Conservation (phyloP, 1,140 invertebrate species). For the Melitaea cinxia region DNA sequence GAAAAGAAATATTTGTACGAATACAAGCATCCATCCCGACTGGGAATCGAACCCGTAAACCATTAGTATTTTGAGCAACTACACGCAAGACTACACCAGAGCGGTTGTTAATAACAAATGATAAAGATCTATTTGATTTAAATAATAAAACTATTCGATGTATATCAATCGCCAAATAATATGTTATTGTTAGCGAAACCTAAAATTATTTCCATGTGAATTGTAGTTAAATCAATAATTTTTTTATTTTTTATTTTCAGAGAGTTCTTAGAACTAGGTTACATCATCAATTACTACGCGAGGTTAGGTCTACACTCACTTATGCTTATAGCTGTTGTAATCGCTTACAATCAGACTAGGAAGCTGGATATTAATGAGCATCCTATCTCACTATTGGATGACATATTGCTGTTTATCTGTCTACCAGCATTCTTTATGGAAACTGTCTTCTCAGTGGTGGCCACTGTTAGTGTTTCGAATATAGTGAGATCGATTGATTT, state of each 20-base stretch:
- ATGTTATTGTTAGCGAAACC: too few species aligned
- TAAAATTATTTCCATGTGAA: too few species aligned
- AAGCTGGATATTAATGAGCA: constrained; percentile 85
- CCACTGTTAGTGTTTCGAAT: constrained; percentile 82
- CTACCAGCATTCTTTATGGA: constrained; percentile 88
- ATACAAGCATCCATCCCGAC: too few species aligned
- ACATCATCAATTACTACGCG: constrained; percentile 75
- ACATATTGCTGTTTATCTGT: constrained; percentile 87
- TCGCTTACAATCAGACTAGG: constrained; percentile 83
- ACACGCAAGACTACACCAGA: too few species aligned
- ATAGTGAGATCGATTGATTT: constrained; percentile 80
- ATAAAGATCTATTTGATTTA: too few species aligned
- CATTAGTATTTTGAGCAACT: too few species aligned
- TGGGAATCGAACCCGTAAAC: too few species aligned
- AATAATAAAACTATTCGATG: too few species aligned
- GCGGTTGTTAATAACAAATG: too few species aligned
- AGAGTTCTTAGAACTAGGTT: constrained; percentile 67
- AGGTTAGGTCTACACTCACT: constrained; percentile 78
- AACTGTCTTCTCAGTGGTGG: constrained; percentile 84
- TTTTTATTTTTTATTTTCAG: constrained; percentile 52
- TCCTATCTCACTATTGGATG: constrained; percentile 86
- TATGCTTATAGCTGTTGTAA: constrained; percentile 81
- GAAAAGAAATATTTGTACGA: too few species aligned
- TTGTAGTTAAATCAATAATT: background rate
- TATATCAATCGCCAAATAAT: too few species aligned